Percentiles rank a stretch among this genome's conserved stretches.
Evolutionary conservation across 2,888 invertebrate species (phyloP).

Genomic region (Amphimallon solstitiale): DNA sequence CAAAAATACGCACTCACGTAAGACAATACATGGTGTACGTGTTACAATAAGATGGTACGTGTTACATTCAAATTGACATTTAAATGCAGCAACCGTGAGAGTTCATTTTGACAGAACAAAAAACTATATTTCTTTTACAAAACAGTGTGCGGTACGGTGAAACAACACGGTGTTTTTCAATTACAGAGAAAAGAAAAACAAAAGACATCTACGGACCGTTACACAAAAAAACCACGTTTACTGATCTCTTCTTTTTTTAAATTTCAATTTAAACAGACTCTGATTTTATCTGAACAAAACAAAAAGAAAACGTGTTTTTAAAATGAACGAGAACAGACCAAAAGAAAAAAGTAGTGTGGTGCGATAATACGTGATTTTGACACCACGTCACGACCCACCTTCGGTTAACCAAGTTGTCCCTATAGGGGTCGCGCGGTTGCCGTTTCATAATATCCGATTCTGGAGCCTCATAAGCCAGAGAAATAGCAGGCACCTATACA

Average conservation of each 20-base stretch:
- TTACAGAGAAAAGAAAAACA: no score
- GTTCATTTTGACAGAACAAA: no score
- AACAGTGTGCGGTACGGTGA: no score
- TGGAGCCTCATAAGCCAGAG: slow-evolving; percentile 98
- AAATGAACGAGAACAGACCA: slow-evolving; percentile 10
- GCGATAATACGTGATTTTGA: slow-evolving; percentile 56
- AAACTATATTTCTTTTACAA: no score
- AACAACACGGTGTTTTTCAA: no score
- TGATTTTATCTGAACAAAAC: slow-evolving; percentile 1
- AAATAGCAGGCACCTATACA: slow-evolving; percentile 95
- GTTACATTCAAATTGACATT: no score
- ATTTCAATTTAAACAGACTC: neutral
- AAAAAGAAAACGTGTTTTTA: slow-evolving; percentile 14
- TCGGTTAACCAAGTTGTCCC: slow-evolving; percentile 99
- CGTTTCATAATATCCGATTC: slow-evolving; percentile 99
- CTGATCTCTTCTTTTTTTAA: neutral
- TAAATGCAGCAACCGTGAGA: no score
- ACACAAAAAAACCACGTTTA: no score
- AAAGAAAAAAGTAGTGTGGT: slow-evolving; percentile 54
- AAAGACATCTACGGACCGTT: no score
- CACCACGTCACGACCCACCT: slow-evolving; percentile 75
- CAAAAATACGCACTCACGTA: no score
- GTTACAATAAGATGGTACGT: no score
- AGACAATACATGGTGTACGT: no score
- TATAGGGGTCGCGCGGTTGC: slow-evolving; percentile 96